These are phyloP conservation scores for Campaea margaritaria DNA, from an alignment of 2,888 invertebrate genomes.

Conservation along the genomic window DNA sequence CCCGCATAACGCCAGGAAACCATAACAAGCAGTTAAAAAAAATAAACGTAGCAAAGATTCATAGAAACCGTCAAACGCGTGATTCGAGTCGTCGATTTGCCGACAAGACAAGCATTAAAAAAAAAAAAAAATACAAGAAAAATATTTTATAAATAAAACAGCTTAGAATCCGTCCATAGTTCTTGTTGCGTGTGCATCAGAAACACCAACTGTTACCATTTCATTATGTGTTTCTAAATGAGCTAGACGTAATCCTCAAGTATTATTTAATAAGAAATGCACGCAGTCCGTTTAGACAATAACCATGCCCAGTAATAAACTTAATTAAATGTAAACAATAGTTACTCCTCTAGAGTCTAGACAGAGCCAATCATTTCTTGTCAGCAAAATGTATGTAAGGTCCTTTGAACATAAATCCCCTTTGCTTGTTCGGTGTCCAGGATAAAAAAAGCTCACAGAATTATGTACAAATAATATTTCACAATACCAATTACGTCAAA, in stretches of 20 bases:
- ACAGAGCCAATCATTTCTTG: slow-evolving; percentile 18
- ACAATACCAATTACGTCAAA: slow-evolving; percentile 56
- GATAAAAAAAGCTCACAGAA: slow-evolving; percentile 54
- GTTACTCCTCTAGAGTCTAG: slow-evolving; percentile 7
- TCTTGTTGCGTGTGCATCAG: too few species aligned
- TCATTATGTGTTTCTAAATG: too few species aligned
- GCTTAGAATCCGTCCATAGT: neutral
- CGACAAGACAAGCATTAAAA: slow-evolving; percentile 14
- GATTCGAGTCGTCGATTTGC: neutral
- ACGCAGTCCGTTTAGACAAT: too few species aligned
- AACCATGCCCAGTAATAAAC: neutral
- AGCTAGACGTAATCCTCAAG: too few species aligned
- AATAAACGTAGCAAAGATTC: neutral
- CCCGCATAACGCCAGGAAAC: slow-evolving; percentile 13
- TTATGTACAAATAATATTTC: slow-evolving; percentile 56
- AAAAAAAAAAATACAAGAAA: neutral
- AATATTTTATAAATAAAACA: slow-evolving; percentile 2
- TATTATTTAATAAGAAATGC: too few species aligned
- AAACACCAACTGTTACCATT: too few species aligned
- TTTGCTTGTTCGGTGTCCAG: slow-evolving; percentile 48
- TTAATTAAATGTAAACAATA: neutral
- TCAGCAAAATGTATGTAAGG: slow-evolving; percentile 29
- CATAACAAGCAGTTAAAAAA: neutral
- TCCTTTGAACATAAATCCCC: slow-evolving; percentile 16
- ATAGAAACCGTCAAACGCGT: slow-evolving; percentile 4